Base-by-base conservation (phyloP, 2,113 vertebrate genomes). In the Planiliza haematocheilus region DNA sequence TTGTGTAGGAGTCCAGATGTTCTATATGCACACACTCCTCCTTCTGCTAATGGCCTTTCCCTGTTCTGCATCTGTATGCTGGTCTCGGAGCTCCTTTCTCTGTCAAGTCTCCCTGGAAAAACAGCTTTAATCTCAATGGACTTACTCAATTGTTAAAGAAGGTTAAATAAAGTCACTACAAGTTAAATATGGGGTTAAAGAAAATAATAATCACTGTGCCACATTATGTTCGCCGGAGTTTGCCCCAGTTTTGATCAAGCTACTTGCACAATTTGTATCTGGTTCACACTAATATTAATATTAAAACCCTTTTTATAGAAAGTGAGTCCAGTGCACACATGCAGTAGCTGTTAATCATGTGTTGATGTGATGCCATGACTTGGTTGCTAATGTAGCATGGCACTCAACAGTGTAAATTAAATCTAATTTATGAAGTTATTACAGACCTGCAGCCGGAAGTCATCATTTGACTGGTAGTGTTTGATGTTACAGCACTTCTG, bases 81-180 rank as follows among this genome's bases (percentile, higher is more conserved):
- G 8, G 37, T 30, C 68, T 43, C 34, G 34, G 53, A 0, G n/a
- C 42, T 70, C 49, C 60, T 48, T 56, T 76, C 36, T 53, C 8
- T 1, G 34, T 52, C 73, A 74, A 56, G 46, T 79, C 77, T 82
- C 73, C n/a, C 14, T 62, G 53, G 74, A 6, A 34, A 70, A 74
- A 58, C 30, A 37, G 45, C 72, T 82, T 77, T 74, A 73, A 80
- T 82, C 74, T 84, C 69, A 51, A 37, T 42, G 37, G 48, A 39
- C 36, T 42, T 13, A 70, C 42, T 84, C 50, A 52, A 10, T 71
- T 64, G 70, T 52, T 72, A 80, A 77, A 78, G 37, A 77, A 77
- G 65, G 85, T 89, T 77, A 85, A 82, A 69, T 71, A 77, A 69
- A 74, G 77, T 73, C 66, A 70, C 77, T 73, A 41, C 14, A 55